Evolutionary conservation across 1,140 invertebrate species (phyloP).

Genomic region (Brachionus sp.): DNA sequence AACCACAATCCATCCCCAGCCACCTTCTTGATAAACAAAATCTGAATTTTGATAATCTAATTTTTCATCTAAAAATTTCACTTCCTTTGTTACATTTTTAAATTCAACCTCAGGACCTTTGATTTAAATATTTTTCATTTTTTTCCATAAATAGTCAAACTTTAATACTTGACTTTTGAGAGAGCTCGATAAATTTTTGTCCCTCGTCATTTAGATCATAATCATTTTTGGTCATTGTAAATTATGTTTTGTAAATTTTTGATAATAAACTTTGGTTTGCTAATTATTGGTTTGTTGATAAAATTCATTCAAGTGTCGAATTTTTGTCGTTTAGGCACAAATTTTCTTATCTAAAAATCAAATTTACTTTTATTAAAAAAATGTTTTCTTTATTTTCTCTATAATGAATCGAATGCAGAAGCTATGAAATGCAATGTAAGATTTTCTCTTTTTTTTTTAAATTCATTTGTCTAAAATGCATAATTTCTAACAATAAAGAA

Average conservation of each 20-base stretch:
- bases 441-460: background rate
- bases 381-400: background rate
- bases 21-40: conserved; percentile 31
- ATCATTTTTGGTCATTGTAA: background rate
- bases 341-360: background rate
- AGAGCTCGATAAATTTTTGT: background rate
- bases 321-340: background rate
- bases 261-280: background rate
- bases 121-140: background rate
- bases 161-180: background rate
- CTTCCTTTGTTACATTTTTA: background rate
- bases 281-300: background rate
- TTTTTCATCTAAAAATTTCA: background rate
- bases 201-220: background rate
- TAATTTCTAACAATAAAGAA: background rate
- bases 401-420: background rate
- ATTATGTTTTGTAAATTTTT: background rate
- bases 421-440: background rate
- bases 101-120: background rate
- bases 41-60: background rate
- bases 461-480: background rate
- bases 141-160: background rate
- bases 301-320: background rate
- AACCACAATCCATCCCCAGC: conserved; percentile 38
- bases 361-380: background rate